Base-by-base conservation (phyloP, 2,888 invertebrate species). In the Cryptocheilus praepositus region DNA sequence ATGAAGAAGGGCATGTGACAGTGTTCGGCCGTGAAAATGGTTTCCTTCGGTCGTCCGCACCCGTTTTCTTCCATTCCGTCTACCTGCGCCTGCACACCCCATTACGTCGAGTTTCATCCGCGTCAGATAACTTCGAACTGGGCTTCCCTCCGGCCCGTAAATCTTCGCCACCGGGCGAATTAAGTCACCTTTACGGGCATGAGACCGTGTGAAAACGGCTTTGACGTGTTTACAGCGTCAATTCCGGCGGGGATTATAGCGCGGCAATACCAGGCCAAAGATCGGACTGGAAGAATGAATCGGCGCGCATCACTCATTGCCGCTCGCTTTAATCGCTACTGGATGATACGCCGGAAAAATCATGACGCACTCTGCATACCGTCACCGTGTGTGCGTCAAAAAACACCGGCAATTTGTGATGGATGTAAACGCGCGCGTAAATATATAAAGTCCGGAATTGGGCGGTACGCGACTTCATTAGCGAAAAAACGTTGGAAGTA, bases 101-200 rank as follows among this genome's bases (percentile, higher is more conserved):
- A 76, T 79, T 74, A 74, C 71, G 55, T 61, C 61, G 36, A 11
- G 36, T 36, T 36, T 36, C 7, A 11, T 36, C 36, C 36, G 36
- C 36, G 36, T 36, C 36, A 36, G 36, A 36, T 36, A 36, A 36
- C 36, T 11, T 11, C 36, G 36, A 1, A 11, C 36, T 21, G 15
- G 55, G 56, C 56, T 59, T 43, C 61, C 46, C 36, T 59, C 49
- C 54, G 55, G 64, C 67, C 67, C 71, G 77, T 79, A 81, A 81
- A 81, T 81, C 74, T 75, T 73, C 21, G 62, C 64, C 64, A 71
- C 52, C 70, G 74, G 52, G 64, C 70, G 77, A 81, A 79, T 80
- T 77, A 79, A 80, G 76, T 77, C 73, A 77, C 77, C 77, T 72
- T 77, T 67, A 64, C 64, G 66, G 61, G 61, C 25, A 28, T 22